These are phyloP conservation scores for Morpho achilles DNA, from an alignment of 2,888 invertebrate species.

Conservation along the genomic window DNA sequence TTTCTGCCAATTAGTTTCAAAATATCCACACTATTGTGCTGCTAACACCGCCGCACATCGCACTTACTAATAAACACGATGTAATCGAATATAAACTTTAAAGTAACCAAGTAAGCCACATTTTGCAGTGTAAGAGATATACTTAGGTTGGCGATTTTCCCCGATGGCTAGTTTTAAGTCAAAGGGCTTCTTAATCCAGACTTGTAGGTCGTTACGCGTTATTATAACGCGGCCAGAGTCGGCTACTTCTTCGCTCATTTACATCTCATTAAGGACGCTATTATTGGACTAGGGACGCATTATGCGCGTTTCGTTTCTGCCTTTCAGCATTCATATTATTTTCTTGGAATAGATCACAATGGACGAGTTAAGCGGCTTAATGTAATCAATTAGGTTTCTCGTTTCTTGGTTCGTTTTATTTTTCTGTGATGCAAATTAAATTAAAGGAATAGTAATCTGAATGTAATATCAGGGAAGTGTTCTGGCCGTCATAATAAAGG, in stretches of 20 bases:
- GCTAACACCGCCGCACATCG: slow-evolving; percentile 62
- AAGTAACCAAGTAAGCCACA: slow-evolving; percentile 33
- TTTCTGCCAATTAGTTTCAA: slow-evolving; percentile 79
- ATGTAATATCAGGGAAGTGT: no score
- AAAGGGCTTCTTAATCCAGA: slow-evolving; percentile 80
- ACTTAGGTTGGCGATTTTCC: slow-evolving; percentile 53
- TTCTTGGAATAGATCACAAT: slow-evolving; percentile 20
- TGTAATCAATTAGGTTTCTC: slow-evolving; percentile 13
- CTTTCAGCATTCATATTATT: slow-evolving; percentile 24
- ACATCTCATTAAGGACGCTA: slow-evolving; percentile 77
- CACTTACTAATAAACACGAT: slow-evolving; percentile 47
- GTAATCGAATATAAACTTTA: slow-evolving; percentile 38
- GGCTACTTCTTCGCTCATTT: slow-evolving; percentile 77
- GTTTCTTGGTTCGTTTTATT: slow-evolving; percentile 4
- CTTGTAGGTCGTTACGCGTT: slow-evolving; percentile 80
- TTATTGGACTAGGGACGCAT: slow-evolving; percentile 61
- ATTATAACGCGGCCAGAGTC: slow-evolving; percentile 74
- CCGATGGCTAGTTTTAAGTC: slow-evolving; percentile 69
- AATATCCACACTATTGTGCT: slow-evolving; percentile 76
- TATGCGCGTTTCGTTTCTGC: slow-evolving; percentile 21
- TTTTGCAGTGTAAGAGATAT: slow-evolving; percentile 25
- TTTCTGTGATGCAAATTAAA: slow-evolving; percentile 6
- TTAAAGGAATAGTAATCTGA: background rate
- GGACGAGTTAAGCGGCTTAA: slow-evolving; percentile 10
- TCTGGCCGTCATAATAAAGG: no score